Conservation (phyloP, 2,113 vertebrate species). For the Diglossa brunneiventris region DNA sequence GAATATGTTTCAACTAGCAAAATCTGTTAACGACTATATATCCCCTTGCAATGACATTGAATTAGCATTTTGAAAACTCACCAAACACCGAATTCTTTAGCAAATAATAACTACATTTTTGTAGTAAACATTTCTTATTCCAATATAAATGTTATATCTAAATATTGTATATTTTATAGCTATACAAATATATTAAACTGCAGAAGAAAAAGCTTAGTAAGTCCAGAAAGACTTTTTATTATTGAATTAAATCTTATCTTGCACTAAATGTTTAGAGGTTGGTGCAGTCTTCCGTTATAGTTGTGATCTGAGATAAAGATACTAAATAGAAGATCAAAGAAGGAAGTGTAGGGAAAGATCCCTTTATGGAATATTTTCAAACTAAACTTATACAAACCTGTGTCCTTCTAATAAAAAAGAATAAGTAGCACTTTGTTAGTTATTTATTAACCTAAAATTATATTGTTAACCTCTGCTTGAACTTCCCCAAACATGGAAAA, state of each 20-base stretch:
- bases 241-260: not conserved
- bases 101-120: not conserved
- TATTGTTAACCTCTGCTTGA: constrained; percentile 21
- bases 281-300: not conserved
- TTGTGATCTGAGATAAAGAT: constrained; percentile 1
- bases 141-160: not conserved
- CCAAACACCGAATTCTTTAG: not conserved
- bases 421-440: not conserved
- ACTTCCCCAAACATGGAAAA: not conserved
- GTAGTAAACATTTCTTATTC: not conserved
- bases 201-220: constrained; percentile 1
- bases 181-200: not conserved
- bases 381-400: not conserved
- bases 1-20: not conserved
- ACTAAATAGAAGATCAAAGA: constrained; percentile 27
- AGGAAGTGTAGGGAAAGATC: not conserved
- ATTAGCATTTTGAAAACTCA: not conserved
- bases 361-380: not conserved
- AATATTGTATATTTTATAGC: not conserved
- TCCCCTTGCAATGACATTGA: not conserved
- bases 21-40: not conserved
- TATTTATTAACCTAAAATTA: constrained; percentile 30
- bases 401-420: not conserved
- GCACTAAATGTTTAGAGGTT: not conserved
- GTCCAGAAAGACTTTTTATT: not conserved